Evolutionary conservation across 2,797 vertebrate species (phyloP), one percentile per base, ranked within the genome.

Genomic region (Halcyon smyrnensis): DNA sequence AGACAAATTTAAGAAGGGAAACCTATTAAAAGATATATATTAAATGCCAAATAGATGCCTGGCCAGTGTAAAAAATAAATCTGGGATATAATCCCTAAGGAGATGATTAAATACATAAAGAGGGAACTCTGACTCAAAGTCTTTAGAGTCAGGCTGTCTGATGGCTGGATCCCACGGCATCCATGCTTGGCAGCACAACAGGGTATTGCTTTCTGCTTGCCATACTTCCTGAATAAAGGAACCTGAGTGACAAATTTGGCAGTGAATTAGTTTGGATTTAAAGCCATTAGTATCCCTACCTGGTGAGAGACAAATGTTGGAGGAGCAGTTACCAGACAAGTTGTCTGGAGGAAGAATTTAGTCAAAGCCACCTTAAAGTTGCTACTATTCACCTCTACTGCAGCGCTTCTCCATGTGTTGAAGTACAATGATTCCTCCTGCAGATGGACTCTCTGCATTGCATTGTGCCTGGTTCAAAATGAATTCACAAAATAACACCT

Each of bases 391-490:
- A 59, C 34, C 36, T 75, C 25, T 10, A 2, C 59, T 41, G 56
- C 46, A 45, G 64, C 1, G 3, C 34, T 70, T 41, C 60, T 70
- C 56, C 7, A 1, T 24, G 32, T 0, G 0, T 16, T 0, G 0
- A 71, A 85, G 82, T 28, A 11, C 28, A 36, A 56, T 15, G 37
- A 64, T 64, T 79, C 41, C 56, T 76, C 30, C 56, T 36, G 51
- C 70, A 87, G 43, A 36, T n/a, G 13, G 12, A 12, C 24, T 27
- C 28, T 32, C 30, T 21, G 19, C 2, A 1, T 46, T 56, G 41
- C 1, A 1, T 27, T 63, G 50, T 63, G 14, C 39, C 65, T 36
- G n/a, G 5, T 46, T 93, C 62, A 51, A 62, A 86, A 63, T 32
- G 9, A 46, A 43, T 51, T 63, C 39, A 75, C 36, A 74, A 64